phyloP scores from a whole-genome alignment of 2,113 vertebrate species.

The Pelodiscus sinensis region DNA sequence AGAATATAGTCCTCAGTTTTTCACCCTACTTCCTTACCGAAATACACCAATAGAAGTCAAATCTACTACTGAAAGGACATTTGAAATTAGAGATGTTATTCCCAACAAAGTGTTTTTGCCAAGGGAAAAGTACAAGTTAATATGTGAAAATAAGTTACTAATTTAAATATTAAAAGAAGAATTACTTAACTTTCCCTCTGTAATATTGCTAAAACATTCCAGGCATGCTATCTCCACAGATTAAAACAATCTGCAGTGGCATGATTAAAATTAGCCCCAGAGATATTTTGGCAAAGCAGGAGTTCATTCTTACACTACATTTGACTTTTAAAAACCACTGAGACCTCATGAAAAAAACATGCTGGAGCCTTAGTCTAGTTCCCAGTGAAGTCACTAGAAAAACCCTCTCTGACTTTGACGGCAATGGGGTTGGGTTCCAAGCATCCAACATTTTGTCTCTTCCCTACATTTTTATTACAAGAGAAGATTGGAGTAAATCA shows the following conservation, averaged over 20 bases:
- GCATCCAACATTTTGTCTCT: neutral
- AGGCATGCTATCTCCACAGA: neutral
- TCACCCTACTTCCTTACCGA: rapidly evolving
- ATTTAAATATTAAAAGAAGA: neutral
- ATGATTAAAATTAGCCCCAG: neutral
- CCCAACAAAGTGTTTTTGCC: rapidly evolving
- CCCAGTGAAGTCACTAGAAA: neutral
- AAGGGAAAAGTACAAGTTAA: rapidly evolving
- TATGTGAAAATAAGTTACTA: neutral
- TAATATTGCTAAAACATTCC: neutral
- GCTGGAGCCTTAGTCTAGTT: neutral
- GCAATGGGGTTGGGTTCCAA: neutral
- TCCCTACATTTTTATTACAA: neutral
- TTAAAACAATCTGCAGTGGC: rapidly evolving
- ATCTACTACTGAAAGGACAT: neutral
- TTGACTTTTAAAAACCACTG: neutral
- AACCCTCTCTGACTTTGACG: neutral
- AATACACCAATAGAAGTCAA: rapidly evolving
- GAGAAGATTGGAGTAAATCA: neutral
- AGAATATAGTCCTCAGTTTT: neutral
- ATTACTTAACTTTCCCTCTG: neutral
- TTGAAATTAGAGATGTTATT: neutral
- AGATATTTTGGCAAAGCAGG: neutral
- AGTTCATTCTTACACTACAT: neutral
- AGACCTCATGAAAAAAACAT: neutral